These are phyloP conservation scores for Camelus dromedarius DNA, from an alignment of 2,113 vertebrate species.

Conservation along the genomic window DNA sequence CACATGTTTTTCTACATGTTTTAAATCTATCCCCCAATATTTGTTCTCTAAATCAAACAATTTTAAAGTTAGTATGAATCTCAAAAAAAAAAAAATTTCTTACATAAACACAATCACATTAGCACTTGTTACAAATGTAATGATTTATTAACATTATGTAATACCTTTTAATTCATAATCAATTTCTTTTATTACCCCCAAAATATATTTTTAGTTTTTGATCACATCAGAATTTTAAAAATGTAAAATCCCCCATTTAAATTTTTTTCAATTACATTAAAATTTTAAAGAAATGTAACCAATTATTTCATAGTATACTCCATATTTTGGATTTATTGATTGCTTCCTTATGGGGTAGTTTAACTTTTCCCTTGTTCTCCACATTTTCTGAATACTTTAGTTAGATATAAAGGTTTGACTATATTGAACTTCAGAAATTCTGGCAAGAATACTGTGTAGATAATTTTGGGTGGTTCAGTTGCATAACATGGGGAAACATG, in stretches of 20 bases:
- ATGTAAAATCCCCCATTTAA: background rate
- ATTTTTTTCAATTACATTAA: background rate
- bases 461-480: background rate
- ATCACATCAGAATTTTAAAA: background rate
- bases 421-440: background rate
- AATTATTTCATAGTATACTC: background rate
- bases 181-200: background rate
- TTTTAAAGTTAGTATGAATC: background rate
- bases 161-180: background rate
- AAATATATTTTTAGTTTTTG: background rate
- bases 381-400: background rate
- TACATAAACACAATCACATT: background rate
- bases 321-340: background rate
- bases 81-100: background rate
- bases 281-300: background rate
- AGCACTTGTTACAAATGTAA: background rate
- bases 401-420: background rate
- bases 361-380: background rate
- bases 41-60: background rate
- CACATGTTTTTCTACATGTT: background rate
- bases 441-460: background rate
- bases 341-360: background rate
- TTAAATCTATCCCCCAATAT: background rate
- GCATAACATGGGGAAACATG: background rate
- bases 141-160: background rate